Base-by-base conservation (phyloP, 2,113 vertebrate genomes). In the Maccullochella peelii region DNA sequence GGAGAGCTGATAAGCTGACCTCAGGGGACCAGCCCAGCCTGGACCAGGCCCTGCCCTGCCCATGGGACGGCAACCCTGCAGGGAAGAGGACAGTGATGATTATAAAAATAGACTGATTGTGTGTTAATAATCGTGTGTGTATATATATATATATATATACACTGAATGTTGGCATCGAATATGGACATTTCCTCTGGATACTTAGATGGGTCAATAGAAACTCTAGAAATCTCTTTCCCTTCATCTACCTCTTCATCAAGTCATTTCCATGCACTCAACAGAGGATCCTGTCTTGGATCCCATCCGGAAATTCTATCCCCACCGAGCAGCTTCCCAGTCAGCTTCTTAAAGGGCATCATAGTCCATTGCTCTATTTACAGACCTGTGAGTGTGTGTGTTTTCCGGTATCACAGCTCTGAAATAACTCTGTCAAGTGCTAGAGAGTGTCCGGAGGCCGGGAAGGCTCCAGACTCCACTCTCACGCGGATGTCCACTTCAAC, bases 371-470 rank as follows among this genome's bases (percentile, higher is more conserved):
- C 85, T 88, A 93, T 90, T 91, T 91, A 79, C 78, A 74, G 89
- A 73, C 14, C 52, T 42, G 72, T 73, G 47, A 36, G 84, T 59
- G 47, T 68, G 84, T 84, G 66, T 69, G 63, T 90, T 90, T 91
- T 90, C 90, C 80, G 20, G 57, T 89, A 77, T 90, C 80, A 58
- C 68, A 25, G 82, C 33, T 90, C 85, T 65, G 69, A 92, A 93
- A 91, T 93, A 91, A 84, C 72, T 62, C 69, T 23, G 65, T 90
- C 88, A 90, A 74, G n/a, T n/a, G n/a, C n/a, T n/a, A 88, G 63
- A 80, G 25, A 62, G 80, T 2, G 54, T 70, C 77, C 73, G 87
- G 42, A 88, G 87, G 87, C 80, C 90, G 86, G 42, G 68, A 38
- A 89, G 87, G 90, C 86, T 91, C 91, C 91, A 76, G 69, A 79